Evolutionary conservation across 1,140 invertebrate species (phyloP).

Genomic region (Drosophila kohkoa): DNA sequence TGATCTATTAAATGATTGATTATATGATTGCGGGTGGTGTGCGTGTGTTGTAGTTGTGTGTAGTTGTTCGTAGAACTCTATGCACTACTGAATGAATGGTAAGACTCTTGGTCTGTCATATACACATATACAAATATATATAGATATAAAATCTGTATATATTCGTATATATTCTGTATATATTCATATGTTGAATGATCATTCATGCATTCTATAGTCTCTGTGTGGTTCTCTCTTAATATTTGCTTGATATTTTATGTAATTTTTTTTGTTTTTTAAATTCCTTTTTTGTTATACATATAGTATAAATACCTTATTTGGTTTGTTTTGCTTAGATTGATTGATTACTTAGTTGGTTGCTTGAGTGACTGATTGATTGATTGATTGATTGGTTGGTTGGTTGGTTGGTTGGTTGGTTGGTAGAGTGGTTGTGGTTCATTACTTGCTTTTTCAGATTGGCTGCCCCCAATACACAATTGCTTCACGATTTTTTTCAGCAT

Average conservation of each 20-base stretch:
- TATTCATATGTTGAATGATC: conserved; percentile 11
- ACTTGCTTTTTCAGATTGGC: conserved; percentile 81
- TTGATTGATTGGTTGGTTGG: conserved; percentile 37
- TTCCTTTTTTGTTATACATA: conserved; percentile 8
- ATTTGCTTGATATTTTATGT: not conserved
- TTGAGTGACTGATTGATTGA: conserved; percentile 22
- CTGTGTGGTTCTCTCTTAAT: conserved; percentile 9
- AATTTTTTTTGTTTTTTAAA: conserved; percentile 2
- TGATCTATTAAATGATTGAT: conserved; percentile 6
- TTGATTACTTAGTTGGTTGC: conserved; percentile 20
- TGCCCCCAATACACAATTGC: conserved; percentile 85
- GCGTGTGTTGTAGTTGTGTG: conserved; percentile 8
- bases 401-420: conserved; percentile 55
- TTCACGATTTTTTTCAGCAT: conserved; percentile 85
- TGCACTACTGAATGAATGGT: conserved; percentile 23
- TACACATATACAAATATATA: conserved; percentile 7
- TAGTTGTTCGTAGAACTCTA: conserved; percentile 11
- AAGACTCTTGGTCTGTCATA: conserved; percentile 3
- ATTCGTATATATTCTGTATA: conserved; percentile 16
- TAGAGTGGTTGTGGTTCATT: conserved; percentile 64
- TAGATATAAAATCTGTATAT: conserved; percentile 18
- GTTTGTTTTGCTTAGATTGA: conserved; percentile 13
- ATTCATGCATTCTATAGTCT: conserved; percentile 27
- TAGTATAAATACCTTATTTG: conserved; percentile 17
- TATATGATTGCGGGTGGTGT: conserved; percentile 8